Evolutionary conservation across 1,140 invertebrate species (phyloP), one percentile per base, ranked within the genome.

Genomic region (Calosoma granatense): DNA sequence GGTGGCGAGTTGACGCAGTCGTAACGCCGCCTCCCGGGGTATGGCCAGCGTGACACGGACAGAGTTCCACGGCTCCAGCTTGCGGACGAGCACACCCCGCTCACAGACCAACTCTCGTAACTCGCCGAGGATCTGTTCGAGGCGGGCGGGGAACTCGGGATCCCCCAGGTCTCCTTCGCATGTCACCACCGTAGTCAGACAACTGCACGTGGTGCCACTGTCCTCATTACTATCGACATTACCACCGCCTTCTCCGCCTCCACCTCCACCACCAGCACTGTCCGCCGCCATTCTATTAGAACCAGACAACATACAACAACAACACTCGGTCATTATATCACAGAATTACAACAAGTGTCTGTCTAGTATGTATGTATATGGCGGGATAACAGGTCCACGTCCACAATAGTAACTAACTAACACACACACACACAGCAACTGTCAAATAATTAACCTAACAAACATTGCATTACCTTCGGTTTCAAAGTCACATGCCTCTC

Each of bases 41-140:
- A 97, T 92, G 67, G 92, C 93, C 78, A 97, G 89, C 74, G 93
- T 97, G 70, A 97, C 92, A 75, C 91, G 85, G 63, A 97, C 94
- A 68, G 92, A 94, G 78, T 97, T 95, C 93, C 93, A 97, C 81
- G 94, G 94, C 82, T 98, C 94, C 77, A 97, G 88, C 81, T 97
- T 90, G 62, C 82, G 81, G 56, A 88, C 78, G 57, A 83, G 67
- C 53, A 74, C 72, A 70, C 81, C 76, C 60, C 77, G 75, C 76
- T 81, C 80, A 61, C 81, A 82, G 60, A 89, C 75, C 64, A 88
- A 74, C 72, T 76, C 76, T 70, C 84, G 80, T 54, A 91, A 79
- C 64, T 78, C 77, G 65, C 78, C 75, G 56, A 87, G 77, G 65
- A 89, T 81, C 58, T 75, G 69, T 67, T 84, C 76, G 66, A 90